Base-by-base conservation (phyloP, 2,888 invertebrate genomes). In the Eueremaeus valkanovi region DNA sequence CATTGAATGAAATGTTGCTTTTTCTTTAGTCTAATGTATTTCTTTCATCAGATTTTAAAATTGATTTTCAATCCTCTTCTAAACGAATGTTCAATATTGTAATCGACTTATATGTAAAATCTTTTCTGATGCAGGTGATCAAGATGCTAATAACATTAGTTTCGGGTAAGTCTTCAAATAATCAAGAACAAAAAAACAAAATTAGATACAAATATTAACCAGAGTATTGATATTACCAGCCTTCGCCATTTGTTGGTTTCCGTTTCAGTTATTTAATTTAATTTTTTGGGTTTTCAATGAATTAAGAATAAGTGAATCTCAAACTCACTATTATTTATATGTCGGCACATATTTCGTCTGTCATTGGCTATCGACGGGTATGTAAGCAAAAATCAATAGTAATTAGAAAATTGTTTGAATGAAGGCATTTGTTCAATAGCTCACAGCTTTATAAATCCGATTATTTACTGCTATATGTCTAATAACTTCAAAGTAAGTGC, bases 161-260 rank as follows among this genome's bases (percentile, higher is more conserved):
- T 1, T 27, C 49, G 3, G 49, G 49, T n/a, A n/a, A 49, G 49
- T n/a, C 6, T 11, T 6, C 40, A 40, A 40, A 9, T 40, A 40
- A 40, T 40, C 11, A 11, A 40, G 6, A 9, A 40, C n/a, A n/a
- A n/a, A n/a, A n/a, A 40, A 9, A 40, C 40, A 40, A 40, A 16
- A 16, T 3, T 40, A 40, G 11, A 40, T 9, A 40, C n/a, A n/a
- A 49, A 49, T 49, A 5, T 49, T n/a, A 16, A 16, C 45, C 2
- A 45, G 18, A n/a, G 18, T 49, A 8, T n/a, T 49, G 3, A 11
- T 16, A 8, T 49, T 5, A n/a, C 18, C 5, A 58, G 58, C 29
- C 5, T 58, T 58, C 18, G 58, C 58, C 27, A 31, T 58, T 27
- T 58, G 58, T 58, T 58, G 58, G 58, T 58, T 58, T 58, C 58